A percentile compares a stretch with the other conserved stretches of the same genome.
Conservation (phyloP, 1,140 invertebrate genomes). For the Berghia stephanieae region DNA sequence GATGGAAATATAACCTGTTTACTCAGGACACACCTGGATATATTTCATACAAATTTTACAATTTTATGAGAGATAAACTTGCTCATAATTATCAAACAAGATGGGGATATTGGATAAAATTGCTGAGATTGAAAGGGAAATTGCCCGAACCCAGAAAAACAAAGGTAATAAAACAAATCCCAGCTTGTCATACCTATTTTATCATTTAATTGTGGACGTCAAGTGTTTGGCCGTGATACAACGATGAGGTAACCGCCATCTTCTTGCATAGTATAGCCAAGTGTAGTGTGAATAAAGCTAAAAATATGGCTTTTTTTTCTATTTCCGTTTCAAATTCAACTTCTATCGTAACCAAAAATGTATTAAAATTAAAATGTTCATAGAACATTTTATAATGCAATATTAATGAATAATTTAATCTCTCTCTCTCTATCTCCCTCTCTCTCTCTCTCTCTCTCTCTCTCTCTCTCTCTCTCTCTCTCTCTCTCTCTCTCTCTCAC, state of each 20-base stretch:
- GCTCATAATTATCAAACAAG: constrained; percentile 34
- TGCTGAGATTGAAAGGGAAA: constrained; percentile 97
- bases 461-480: no score
- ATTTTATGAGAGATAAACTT: not conserved
- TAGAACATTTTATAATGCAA: no score
- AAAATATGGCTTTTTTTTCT: not conserved
- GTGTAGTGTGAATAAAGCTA: not conserved
- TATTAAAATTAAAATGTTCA: no score
- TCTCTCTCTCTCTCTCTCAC: no score
- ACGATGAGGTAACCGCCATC: no score
- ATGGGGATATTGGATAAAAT: constrained; percentile 99
- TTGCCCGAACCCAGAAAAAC: constrained; percentile 98
- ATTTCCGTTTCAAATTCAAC: no score
- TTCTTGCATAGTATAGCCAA: no score
- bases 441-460: no score
- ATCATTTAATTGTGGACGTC: not conserved
- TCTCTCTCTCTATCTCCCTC: no score
- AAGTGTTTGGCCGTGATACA: no score
- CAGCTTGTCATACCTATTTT: not conserved
- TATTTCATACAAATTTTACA: not conserved
- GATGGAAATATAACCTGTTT: not conserved
- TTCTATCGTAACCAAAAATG: no score
- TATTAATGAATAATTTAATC: no score
- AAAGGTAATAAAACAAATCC: constrained; percentile 78
- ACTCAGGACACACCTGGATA: not conserved